These are phyloP conservation scores for Netelia fuscicornis DNA, from an alignment of 2,888 invertebrate genomes.

Conservation along the genomic window DNA sequence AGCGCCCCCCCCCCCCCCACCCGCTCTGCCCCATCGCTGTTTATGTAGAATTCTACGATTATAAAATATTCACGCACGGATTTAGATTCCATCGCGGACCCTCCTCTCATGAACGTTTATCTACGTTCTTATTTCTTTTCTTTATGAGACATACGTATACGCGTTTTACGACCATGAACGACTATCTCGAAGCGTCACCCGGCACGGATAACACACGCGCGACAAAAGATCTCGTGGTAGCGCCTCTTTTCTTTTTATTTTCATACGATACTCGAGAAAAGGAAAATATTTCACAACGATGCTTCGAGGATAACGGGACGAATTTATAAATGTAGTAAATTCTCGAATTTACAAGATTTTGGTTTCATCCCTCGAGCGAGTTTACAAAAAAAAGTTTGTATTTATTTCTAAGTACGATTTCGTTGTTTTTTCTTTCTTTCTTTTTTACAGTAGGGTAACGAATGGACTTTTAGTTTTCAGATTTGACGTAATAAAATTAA, in stretches of 20 bases:
- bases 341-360: neutral
- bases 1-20: too few relatives aligned
- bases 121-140: constrained; percentile 22
- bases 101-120: constrained; percentile 44
- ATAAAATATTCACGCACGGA: constrained; percentile 33
- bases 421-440: neutral
- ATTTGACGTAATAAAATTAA: too few relatives aligned
- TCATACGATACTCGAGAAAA: constrained; percentile 1
- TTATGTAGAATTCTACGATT: constrained; percentile 13
- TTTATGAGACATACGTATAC: constrained; percentile 35
- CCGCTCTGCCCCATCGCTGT: neutral
- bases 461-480: too few relatives aligned
- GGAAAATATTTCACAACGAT: constrained; percentile 17
- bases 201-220: neutral
- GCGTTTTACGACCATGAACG: constrained; percentile 53
- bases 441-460: too few relatives aligned
- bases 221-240: constrained; percentile 7
- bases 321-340: constrained; percentile 22
- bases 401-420: neutral
- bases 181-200: constrained; percentile 14
- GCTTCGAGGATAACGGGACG: neutral
- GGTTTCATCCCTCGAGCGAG: constrained; percentile 10
- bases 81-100: constrained; percentile 33
- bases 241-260: neutral
- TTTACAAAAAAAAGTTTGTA: constrained; percentile 14